Percentiles rank a stretch among this genome's conserved stretches.
Evolutionary conservation across 2,888 invertebrate species (phyloP).

Genomic region (Tholera decimalis): DNA sequence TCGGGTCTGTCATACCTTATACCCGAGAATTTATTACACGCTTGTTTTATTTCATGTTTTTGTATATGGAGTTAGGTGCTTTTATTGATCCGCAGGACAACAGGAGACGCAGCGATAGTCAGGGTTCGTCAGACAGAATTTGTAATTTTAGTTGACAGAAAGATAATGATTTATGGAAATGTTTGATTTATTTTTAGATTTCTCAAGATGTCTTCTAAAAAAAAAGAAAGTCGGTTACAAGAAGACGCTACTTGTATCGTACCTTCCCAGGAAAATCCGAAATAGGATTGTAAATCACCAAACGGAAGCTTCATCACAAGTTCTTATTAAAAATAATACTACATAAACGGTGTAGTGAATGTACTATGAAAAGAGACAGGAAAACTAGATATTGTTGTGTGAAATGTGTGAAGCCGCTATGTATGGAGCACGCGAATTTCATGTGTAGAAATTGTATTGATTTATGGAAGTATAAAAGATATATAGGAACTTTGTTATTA

Average conservation of each 20-base stretch:
- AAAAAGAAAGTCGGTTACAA: background rate
- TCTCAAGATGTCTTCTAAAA: background rate
- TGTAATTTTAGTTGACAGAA: background rate
- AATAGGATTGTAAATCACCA: background rate
- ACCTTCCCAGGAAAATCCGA: background rate
- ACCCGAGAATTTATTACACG: too few species aligned
- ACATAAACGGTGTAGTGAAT: background rate
- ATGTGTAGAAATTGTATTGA: background rate
- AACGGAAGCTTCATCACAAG: background rate
- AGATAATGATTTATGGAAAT: background rate
- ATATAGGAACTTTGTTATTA: too few species aligned
- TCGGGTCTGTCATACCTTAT: too few species aligned
- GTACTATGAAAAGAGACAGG: conserved; percentile 3
- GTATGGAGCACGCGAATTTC: conserved; percentile 1
- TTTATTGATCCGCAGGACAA: too few species aligned
- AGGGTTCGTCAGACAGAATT: background rate
- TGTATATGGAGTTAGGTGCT: too few species aligned
- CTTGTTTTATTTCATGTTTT: too few species aligned
- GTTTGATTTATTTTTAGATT: conserved; percentile 6
- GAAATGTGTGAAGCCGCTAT: background rate
- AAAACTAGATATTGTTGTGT: conserved; percentile 3
- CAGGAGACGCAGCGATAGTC: too few species aligned
- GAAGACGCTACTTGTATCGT: background rate
- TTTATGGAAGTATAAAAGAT: background rate
- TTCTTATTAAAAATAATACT: background rate